Evolutionary conservation across 1,140 invertebrate species (phyloP), one percentile per base, ranked within the genome.

Genomic region (Hestina assimilis): DNA sequence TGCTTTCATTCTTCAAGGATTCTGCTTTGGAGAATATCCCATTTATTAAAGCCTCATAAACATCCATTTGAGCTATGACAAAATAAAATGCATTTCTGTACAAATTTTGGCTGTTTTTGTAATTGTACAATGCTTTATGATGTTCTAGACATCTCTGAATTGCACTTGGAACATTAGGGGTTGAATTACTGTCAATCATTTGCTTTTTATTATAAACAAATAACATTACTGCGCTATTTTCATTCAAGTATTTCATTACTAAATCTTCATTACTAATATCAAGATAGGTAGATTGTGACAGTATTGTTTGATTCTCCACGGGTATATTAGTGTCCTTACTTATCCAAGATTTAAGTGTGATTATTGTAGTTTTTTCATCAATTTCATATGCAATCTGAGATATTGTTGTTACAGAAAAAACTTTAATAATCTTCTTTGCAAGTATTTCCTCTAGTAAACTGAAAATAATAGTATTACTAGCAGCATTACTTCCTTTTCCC

Each of bases 401-500:
- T 58, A 90, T 89, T 12, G 88, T 90, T 9, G 87, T 75, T 0
- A 93, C 87, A 29, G 86, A 90, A 66, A 93, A 93, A 11, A 94
- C 78, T 24, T 90, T 91, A 0, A 94, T 75, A 45, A 94, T 91
- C 72, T 90, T 91, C 31, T 85, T 89, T 8, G 77, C 41, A 20
- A 92, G 64, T 55, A 92, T 77, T 48, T 68, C 66, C 73, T 90
- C 82, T 9, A 92, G 70, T 14, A 80, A 51, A 23, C 75, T 80
- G 63, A 91, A 92, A 29, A 92, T 81, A 17, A 85, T 66, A 20
- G 87, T 58, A 73, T 89, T 89, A 66, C 88, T 87, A 12, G 75
- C 51, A 24, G 64, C 46, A 28, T 61, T 45, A 6, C n/a, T 23
- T 5, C 29, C 61, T 62, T 79, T 83, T 33, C 79, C 72, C 51